Base-by-base conservation (phyloP, 2,888 invertebrate genomes). In the Trilocha varians region DNA sequence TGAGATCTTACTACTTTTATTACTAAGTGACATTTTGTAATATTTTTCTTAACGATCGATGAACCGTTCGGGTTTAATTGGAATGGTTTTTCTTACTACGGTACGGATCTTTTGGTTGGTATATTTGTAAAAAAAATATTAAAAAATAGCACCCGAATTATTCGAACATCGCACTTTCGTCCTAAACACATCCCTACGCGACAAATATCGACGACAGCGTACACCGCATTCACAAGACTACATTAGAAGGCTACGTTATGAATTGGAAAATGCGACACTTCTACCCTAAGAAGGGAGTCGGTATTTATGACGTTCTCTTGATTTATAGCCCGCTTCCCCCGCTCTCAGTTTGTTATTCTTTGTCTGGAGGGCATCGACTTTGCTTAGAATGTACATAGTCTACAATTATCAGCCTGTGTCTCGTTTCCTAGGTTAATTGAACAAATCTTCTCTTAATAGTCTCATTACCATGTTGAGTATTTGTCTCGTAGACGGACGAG, bases 231-330 rank as follows among this genome's bases (percentile, higher is more conserved):
- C 42, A 39, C 39, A 43, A 35, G 49, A 58, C 55, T 60, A 52
- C 61, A 59, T 59, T 60, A 59, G 52, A 39, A 43, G 46, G 44
- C 50, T 49, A 58, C 61, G 61, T 50, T 62, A 67, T 67, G 67
- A 67, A 56, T 64, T 60, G 68, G 67, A 67, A 67, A 67, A 67
- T 61, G 68, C 62, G 67, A 67, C 68, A 67, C 67, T 57, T 57
- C 54, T 67, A 64, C 63, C 54, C 55, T 53, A 51, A 41, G 50
- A 53, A 50, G 53, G 55, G 55, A 51, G 50, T 55, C 62, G 64
- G 62, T 60, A 66, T 67, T 65, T 67, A 67, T 67, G 67, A 67
- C 65, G 62, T 62, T 44, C 55, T 57, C 54, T 58, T 67, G 67
- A 67, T 67, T 67, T 67, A 67, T 67, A 52, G 56, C 57, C 47